phyloP scores from a whole-genome alignment of 2,113 vertebrate genomes.

The Hiodon tergisus region DNA sequence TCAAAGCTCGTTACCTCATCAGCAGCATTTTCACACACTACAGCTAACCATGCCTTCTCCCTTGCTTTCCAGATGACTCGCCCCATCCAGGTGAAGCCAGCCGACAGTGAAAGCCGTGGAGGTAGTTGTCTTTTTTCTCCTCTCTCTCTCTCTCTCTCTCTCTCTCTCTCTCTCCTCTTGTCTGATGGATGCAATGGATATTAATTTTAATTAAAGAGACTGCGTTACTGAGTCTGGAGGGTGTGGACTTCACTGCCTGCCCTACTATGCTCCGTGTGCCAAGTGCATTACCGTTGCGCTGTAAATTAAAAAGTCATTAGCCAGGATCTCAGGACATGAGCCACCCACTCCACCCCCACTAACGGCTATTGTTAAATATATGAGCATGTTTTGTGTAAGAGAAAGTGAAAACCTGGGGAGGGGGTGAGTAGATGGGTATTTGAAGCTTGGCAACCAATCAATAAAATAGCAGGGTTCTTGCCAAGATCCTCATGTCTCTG shows the following conservation, averaged over 20 bases:
- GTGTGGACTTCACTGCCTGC: conserved; percentile 44
- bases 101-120: conserved; percentile 98
- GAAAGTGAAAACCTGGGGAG: conserved; percentile 38
- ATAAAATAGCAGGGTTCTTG: conserved; percentile 55
- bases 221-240: conserved; percentile 39
- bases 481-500: conserved; percentile 60
- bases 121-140: conserved; percentile 77
- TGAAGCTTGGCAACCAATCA: conserved; percentile 62
- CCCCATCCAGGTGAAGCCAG: conserved; percentile 98
- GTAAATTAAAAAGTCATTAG: conserved; percentile 65
- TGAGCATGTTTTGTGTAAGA: conserved; percentile 45
- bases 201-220: conserved; percentile 53
- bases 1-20: conserved; percentile 30
- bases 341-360: conserved; percentile 16
- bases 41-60: conserved; percentile 40
- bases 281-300: conserved; percentile 52
- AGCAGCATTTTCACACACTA: conserved; percentile 20
- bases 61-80: conserved; percentile 86
- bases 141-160: conserved; percentile 20
- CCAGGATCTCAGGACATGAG: conserved; percentile 40
- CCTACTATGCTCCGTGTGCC: conserved; percentile 45
- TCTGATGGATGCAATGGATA: conserved; percentile 43
- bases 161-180: conserved; percentile 23
- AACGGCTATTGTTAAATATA: conserved; percentile 37
- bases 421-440: conserved; percentile 31